These are phyloP conservation scores for Dendrolimus pini DNA, from an alignment of 2,888 invertebrate genomes.

Conservation along the genomic window DNA sequence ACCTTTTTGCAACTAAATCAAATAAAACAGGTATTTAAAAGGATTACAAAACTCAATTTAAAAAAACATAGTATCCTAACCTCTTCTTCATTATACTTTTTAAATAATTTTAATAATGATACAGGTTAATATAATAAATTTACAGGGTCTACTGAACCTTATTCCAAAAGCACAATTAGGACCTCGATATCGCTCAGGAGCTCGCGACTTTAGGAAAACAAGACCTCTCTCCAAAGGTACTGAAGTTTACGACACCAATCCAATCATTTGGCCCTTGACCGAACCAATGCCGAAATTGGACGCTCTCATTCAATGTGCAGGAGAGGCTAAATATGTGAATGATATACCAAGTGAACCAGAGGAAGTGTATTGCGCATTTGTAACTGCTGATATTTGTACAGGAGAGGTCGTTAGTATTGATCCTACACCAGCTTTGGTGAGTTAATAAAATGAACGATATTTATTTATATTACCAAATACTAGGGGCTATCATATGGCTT, in stretches of 20 bases:
- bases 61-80: too few relatives aligned
- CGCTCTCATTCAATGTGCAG: conserved; percentile 77
- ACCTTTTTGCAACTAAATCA: background rate
- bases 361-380: conserved; percentile 82
- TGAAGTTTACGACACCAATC: conserved; percentile 80
- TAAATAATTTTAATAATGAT: too few relatives aligned
- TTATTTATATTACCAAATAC: too few relatives aligned
- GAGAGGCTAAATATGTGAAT: conserved; percentile 81
- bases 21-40: too few relatives aligned
- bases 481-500: too few relatives aligned
- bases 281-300: conserved; percentile 81
- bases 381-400: conserved; percentile 65
- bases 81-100: too few relatives aligned
- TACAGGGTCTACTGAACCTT: conserved; percentile 69
- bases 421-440: conserved; percentile 79
- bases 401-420: conserved; percentile 79
- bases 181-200: conserved; percentile 68
- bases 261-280: conserved; percentile 79
- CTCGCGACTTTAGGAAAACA: conserved; percentile 53
- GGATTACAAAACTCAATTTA: too few relatives aligned
- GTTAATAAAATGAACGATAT: background rate
- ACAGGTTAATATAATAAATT: too few relatives aligned
- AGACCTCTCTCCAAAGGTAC: conserved; percentile 78
- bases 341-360: conserved; percentile 76
- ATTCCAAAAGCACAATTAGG: conserved; percentile 61